Percentiles rank a stretch among this genome's conserved stretches.
Conservation (phyloP, 2,113 vertebrate genomes). For the Myotis yumanensis region DNA sequence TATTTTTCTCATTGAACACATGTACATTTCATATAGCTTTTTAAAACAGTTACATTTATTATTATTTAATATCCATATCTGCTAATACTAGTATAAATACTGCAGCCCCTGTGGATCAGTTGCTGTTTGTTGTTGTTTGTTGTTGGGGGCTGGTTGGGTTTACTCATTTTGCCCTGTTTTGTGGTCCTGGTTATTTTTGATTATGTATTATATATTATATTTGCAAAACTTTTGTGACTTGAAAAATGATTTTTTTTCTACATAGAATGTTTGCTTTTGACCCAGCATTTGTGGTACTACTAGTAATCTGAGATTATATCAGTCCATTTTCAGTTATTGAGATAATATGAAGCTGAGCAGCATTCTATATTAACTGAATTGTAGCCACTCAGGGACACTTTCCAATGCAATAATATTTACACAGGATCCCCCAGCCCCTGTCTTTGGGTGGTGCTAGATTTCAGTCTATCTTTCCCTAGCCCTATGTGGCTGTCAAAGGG, state of each 20-base stretch:
- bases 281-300: not conserved
- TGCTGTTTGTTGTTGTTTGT: not conserved
- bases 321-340: not conserved
- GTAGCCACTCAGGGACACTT: not conserved
- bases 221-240: not conserved
- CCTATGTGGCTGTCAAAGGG: not conserved
- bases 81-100: not conserved
- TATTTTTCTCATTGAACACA: not conserved
- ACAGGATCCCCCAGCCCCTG: rapidly evolving
- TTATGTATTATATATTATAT: not conserved
- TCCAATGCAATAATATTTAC: not conserved
- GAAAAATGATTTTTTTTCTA: not conserved
- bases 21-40: not conserved
- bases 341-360: not conserved
- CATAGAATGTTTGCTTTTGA: not conserved
- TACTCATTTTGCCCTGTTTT: not conserved
- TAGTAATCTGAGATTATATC: not conserved
- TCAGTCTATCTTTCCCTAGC: not conserved
- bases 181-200: not conserved
- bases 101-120: rapidly evolving
- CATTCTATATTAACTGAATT: not conserved
- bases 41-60: not conserved
- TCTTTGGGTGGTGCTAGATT: not conserved
- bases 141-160: not conserved
- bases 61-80: not conserved